phyloP scores from a whole-genome alignment of 2,888 invertebrate species.

The Onthophagus sagittarius region DNA sequence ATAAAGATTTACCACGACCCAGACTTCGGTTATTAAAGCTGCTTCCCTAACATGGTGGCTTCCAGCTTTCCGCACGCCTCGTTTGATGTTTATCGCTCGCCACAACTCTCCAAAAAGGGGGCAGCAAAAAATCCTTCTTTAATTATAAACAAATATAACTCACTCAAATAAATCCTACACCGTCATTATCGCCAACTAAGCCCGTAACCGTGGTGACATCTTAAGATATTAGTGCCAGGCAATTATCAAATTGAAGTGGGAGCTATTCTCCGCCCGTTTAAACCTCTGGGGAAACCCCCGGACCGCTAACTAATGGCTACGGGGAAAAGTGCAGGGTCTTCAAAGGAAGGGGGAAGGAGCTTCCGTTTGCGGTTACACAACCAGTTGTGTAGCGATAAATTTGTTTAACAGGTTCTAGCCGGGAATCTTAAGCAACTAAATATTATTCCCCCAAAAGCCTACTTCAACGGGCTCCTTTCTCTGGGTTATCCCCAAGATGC shows the following conservation, averaged over 20 bases:
- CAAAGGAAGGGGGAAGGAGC: neutral
- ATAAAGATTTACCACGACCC: neutral
- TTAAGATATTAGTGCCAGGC: conserved; percentile 44
- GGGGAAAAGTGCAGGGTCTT: neutral
- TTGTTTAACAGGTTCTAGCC: neutral
- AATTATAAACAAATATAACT: neutral
- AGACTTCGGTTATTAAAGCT: neutral
- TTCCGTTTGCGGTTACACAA: neutral
- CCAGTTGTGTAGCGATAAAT: neutral
- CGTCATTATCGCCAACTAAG: neutral
- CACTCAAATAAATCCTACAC: no score
- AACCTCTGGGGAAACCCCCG: neutral
- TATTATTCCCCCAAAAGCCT: neutral
- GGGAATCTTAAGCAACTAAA: neutral
- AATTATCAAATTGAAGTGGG: conserved; percentile 42
- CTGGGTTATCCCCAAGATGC: neutral
- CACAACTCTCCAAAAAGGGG: neutral
- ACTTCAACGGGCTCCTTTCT: neutral
- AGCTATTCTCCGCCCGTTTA: neutral
- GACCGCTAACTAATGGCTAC: neutral
- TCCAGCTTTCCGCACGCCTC: neutral
- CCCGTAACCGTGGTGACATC: conserved; percentile 44
- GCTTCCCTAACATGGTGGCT: neutral
- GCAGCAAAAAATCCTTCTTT: neutral
- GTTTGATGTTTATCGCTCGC: neutral